Conservation (phyloP, 2,888 invertebrate genomes). For the Drosophila suboccidentalis region DNA sequence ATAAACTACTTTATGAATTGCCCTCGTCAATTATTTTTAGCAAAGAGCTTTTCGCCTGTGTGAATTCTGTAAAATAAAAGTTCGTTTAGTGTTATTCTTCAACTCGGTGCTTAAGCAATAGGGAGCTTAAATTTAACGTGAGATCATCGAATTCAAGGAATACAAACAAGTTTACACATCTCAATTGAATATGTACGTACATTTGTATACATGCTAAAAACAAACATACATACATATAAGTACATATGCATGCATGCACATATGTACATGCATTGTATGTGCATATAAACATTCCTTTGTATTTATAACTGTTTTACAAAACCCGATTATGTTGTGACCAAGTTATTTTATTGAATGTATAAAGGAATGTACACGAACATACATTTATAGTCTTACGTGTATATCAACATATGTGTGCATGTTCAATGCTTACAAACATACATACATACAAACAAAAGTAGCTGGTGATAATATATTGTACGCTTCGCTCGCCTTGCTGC, state of each 20-base stretch:
- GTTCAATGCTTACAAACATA: conserved; percentile 9
- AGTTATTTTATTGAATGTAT: neutral
- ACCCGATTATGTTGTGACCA: conserved; percentile 10
- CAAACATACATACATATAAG: neutral
- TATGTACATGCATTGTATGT: neutral
- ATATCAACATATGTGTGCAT: neutral
- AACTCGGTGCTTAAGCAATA: conserved; percentile 66
- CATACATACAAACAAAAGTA: conserved; percentile 17
- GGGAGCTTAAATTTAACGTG: conserved; percentile 58
- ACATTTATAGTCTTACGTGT: too few relatives aligned
- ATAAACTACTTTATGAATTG: conserved; percentile 39
- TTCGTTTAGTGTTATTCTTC: conserved; percentile 68
- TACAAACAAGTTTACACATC: conserved; percentile 41
- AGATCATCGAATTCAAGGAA: conserved; percentile 61
- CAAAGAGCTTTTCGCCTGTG: conserved; percentile 47
- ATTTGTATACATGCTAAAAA: conserved; percentile 4
- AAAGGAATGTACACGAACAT: too few relatives aligned
- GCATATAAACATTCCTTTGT: neutral
- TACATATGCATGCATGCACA: neutral
- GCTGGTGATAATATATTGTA: conserved; percentile 18
- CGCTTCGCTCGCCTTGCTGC: conserved; percentile 2
- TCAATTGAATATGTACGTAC: conserved; percentile 18
- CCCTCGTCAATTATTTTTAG: conserved; percentile 48
- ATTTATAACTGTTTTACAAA: neutral
- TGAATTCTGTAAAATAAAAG: conserved; percentile 54